Base-by-base conservation (phyloP, 2,113 vertebrate species). In the Thinocorus orbignyianus region DNA sequence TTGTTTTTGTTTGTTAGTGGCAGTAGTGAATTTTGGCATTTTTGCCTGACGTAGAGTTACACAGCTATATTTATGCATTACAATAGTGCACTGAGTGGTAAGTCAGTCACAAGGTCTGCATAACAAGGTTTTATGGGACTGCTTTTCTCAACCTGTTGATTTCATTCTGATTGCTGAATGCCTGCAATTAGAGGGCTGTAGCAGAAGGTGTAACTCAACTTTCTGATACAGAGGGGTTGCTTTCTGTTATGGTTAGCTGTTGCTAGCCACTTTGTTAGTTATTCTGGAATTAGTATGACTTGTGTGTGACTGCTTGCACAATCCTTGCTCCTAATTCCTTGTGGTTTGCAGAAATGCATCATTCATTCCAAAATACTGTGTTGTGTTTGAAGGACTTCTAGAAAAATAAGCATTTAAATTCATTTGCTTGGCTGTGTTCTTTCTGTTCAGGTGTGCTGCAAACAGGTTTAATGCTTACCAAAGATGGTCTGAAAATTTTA, bases 401-500 rank as follows among this genome's bases (percentile, higher is more conserved):
- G 33, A 54, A 62, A 86, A 69, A 33, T 12, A 46, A 65, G 18
- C 0, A 3, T 39, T 80, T 37, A n/a, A n/a, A 33, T 86, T 55
- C 1, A 19, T 62, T 88, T 80, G 2, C 70, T 51, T 73, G 26
- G 22, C 58, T 57, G 19, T 91, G 52, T 87, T 86, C 72, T 87
- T 52, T 89, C 30, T 69, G 22, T 62, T 48, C 95, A 99, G 99
- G 99, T 77, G 98, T 99, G 77, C 97, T 99, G 70, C 99, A 99
- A 20, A 98, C 98, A 13, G 98, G 98, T n/a, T 93, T 99, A 93
- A 99, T 99, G 98, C 94, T 99, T 95, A 99, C 99, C 83, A 97
- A 97, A 74, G 97, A 98, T 41, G 99, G 99, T 25, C 96, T 98
- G 6, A 98, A 98, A 74, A 97, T 99, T 49, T 97, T 99, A 49